Conservation (phyloP, 1,140 invertebrate species). For the Nasonia vitripennis region DNA sequence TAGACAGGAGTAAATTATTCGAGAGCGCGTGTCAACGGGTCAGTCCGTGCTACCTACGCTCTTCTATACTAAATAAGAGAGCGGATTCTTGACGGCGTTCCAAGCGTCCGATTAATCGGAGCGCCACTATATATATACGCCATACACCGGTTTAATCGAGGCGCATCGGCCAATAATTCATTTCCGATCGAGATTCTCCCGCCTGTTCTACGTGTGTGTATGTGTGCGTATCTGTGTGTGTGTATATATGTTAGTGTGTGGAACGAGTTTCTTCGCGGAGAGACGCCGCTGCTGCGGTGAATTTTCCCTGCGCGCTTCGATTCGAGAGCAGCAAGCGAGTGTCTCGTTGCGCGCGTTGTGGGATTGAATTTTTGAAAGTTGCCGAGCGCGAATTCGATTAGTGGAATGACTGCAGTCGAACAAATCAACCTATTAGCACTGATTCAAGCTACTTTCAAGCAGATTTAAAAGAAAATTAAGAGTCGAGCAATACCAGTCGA, state of each 20-base stretch:
- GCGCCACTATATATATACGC: neutral
- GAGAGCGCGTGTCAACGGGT: no score
- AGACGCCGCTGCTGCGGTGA: no score
- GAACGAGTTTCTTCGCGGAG: neutral
- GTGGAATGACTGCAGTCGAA: no score
- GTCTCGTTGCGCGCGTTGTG: no score
- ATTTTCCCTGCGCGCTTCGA: no score
- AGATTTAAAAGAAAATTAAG: no score
- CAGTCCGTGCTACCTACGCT: neutral
- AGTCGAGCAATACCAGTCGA: no score
- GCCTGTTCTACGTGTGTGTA: neutral
- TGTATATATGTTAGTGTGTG: neutral
- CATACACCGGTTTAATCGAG: neutral
- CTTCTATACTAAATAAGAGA: neutral
- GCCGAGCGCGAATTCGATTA: no score
- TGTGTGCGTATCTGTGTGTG: neutral
- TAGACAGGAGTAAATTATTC: constrained; percentile 9
- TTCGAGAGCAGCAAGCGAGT: no score
- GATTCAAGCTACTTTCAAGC: no score
- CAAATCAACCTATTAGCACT: no score
- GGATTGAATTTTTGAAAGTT: no score
- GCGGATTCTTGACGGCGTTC: constrained; percentile 1
- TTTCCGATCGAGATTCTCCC: constrained; percentile 28
- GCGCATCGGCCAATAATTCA: constrained; percentile 19
- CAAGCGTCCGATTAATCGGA: neutral